Conservation (phyloP, 2,113 vertebrate genomes). For the Prionailurus viverrinus region DNA sequence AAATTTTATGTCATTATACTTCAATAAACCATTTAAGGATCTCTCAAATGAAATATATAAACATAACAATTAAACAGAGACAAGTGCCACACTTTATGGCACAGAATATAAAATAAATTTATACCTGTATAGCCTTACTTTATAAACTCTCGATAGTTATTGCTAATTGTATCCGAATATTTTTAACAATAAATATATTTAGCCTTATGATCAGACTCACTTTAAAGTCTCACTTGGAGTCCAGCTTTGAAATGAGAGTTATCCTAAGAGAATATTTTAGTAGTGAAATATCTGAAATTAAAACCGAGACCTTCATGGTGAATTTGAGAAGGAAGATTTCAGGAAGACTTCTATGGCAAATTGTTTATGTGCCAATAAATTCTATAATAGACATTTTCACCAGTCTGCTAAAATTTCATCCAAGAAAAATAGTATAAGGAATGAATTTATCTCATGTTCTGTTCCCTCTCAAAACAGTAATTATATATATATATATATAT, state of each 20-base stretch:
- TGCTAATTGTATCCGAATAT: conserved; percentile 44
- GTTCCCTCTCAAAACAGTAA: conserved; percentile 10
- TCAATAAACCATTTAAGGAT: neutral
- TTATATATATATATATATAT: neutral
- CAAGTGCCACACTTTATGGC: neutral
- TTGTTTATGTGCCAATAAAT: conserved; percentile 61
- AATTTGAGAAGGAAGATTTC: conserved; percentile 62
- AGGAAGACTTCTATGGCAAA: conserved; percentile 59
- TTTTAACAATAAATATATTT: conserved; percentile 59
- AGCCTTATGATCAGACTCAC: conserved; percentile 1
- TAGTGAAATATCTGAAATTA: conserved; percentile 55
- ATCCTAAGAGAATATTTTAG: conserved; percentile 41
- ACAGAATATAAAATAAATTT: conserved; percentile 28
- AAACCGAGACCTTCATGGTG: conserved; percentile 58
- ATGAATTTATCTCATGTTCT: conserved; percentile 58
- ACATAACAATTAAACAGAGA: neutral
- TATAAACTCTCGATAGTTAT: conserved; percentile 27
- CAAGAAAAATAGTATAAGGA: conserved; percentile 27
- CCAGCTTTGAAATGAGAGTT: conserved; percentile 56
- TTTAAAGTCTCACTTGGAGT: conserved; percentile 45
- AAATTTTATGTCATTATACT: neutral
- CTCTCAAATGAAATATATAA: conserved; percentile 51
- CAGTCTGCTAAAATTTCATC: conserved; percentile 39
- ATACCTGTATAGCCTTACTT: conserved; percentile 20
- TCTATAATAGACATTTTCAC: conserved; percentile 58